Conservation (phyloP, 2,797 vertebrate genomes). For the Odontamblyopus lacepedii region DNA sequence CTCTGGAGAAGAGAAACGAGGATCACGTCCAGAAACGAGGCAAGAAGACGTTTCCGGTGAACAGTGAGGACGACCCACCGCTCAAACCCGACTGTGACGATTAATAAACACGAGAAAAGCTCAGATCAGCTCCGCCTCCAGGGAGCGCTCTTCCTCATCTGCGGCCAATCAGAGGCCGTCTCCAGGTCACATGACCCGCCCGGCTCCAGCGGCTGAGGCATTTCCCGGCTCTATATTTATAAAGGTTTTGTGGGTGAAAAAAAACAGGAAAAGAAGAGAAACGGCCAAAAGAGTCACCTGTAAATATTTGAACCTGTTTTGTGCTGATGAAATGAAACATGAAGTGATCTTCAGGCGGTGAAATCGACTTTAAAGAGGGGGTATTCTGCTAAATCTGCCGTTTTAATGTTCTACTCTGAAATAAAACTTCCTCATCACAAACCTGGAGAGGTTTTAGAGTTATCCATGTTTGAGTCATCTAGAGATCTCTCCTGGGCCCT, state of each 20-base stretch:
- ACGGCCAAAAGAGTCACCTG: background rate
- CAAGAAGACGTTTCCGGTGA: constrained; percentile 77
- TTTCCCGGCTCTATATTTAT: background rate
- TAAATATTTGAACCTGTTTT: background rate
- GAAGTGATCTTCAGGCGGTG: no score
- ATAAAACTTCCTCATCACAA: no score
- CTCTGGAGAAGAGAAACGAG: constrained; percentile 93
- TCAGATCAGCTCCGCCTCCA: background rate
- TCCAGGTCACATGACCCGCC: background rate
- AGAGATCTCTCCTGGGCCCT: no score
- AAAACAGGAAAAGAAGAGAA: background rate
- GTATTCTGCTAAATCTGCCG: no score
- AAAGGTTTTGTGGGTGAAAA: background rate
- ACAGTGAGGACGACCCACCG: constrained; percentile 79
- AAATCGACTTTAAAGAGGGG: no score
- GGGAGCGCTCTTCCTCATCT: constrained; percentile 1
- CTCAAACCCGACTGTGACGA: constrained; percentile 65
- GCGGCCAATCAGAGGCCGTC: background rate
- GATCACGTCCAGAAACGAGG: constrained; percentile 89
- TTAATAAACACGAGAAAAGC: constrained; percentile 33
- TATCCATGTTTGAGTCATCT: no score
- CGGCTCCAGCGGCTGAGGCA: background rate
- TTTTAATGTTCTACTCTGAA: no score
- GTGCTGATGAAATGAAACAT: no score
- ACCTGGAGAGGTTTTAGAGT: no score